These are phyloP conservation scores for Ciconia stormi DNA, from an alignment of 2,113 vertebrate genomes.

Conservation along the genomic window DNA sequence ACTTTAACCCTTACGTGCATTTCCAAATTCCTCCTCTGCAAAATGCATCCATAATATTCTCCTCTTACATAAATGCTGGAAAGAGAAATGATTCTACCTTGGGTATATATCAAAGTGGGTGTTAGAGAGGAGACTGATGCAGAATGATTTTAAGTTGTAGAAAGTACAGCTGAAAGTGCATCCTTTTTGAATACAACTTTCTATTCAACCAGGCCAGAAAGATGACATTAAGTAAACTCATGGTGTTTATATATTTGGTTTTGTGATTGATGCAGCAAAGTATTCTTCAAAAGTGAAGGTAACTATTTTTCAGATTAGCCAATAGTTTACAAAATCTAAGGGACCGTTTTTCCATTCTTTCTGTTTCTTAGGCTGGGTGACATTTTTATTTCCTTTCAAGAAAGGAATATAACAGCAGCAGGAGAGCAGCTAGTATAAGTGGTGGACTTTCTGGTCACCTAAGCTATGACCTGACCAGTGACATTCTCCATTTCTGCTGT, in stretches of 20 bases:
- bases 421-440: neutral
- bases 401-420: neutral
- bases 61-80: neutral
- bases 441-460: neutral
- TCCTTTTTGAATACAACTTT: neutral
- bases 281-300: neutral
- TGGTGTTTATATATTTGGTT: neutral
- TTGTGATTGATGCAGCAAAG: neutral
- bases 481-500: neutral
- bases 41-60: neutral
- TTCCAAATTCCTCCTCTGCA: neutral
- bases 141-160: neutral
- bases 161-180: neutral
- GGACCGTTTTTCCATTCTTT: neutral
- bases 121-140: neutral
- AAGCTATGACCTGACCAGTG: neutral
- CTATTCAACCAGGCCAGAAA: neutral
- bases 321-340: neutral
- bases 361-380: neutral
- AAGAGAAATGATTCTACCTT: neutral
- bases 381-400: neutral
- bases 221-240: neutral
- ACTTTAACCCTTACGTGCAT: neutral
- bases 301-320: neutral
- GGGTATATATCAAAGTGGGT: neutral